Evolutionary conservation across 2,797 vertebrate genomes (phyloP).

Genomic region (Sarcophilus harrisii): DNA sequence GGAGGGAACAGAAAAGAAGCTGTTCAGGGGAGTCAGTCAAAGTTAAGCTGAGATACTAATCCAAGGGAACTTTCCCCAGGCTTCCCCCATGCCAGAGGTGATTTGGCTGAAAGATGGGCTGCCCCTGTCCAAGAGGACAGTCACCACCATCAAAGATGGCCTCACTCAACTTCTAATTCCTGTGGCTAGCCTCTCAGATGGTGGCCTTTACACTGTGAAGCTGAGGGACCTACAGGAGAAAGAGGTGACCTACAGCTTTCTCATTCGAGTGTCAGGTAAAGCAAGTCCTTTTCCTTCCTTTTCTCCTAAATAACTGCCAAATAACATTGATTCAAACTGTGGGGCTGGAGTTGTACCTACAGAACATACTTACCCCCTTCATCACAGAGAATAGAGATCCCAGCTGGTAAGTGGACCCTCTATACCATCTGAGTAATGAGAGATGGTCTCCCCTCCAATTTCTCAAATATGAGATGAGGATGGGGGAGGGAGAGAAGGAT

Average conservation of each 20-base stretch:
- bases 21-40: not conserved
- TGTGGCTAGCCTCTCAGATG: constrained; percentile 86
- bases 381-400: not conserved
- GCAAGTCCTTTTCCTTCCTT: fast-evolving
- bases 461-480: too few species aligned
- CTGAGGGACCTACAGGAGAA: constrained; percentile 86
- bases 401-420: not conserved
- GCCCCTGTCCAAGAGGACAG: constrained; percentile 84
- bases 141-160: constrained; percentile 83
- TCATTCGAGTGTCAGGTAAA: constrained; percentile 91
- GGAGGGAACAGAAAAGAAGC: not conserved
- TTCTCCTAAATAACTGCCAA: not conserved
- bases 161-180: constrained; percentile 89
- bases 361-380: not conserved
- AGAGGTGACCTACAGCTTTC: constrained; percentile 85
- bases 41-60: not conserved
- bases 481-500: not conserved
- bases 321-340: not conserved
- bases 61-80: constrained; percentile 82
- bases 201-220: constrained; percentile 88
- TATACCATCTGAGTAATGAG: too few species aligned
- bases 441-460: not conserved
- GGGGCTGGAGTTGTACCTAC: not conserved
- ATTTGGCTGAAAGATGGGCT: constrained; percentile 91
- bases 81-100: constrained; percentile 86